Conservation (phyloP, 2,113 vertebrate genomes). For the Scortum barcoo region DNA sequence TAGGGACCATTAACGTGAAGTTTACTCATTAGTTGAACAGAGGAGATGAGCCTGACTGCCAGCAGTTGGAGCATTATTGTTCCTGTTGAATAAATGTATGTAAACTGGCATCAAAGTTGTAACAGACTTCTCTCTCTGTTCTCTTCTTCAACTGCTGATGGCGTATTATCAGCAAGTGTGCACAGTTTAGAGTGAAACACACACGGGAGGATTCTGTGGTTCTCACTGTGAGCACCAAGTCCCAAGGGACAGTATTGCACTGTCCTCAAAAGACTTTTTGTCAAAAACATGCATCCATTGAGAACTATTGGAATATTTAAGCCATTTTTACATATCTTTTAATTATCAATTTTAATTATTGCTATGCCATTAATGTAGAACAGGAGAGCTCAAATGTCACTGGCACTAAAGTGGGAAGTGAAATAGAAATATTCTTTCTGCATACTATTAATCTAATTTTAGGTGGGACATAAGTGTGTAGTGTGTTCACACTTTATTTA, state of each 20-base stretch:
- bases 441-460: background rate
- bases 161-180: conserved; percentile 6
- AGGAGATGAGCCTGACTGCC: background rate
- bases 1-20: background rate
- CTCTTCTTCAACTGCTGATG: background rate
- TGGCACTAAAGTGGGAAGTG: background rate
- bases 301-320: background rate
- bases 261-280: background rate
- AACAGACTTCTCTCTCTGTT: background rate
- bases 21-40: background rate
- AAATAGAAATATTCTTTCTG: too few relatives aligned
- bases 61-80: background rate
- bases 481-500: background rate
- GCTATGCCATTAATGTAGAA: background rate
- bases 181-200: background rate
- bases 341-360: background rate
- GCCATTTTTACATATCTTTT: background rate
- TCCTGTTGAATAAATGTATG: background rate
- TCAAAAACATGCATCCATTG: background rate
- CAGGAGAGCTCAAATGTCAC: background rate
- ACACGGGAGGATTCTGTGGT: background rate
- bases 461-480: background rate
- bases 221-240: background rate
- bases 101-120: background rate
- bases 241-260: background rate